phyloP scores from a whole-genome alignment of 2,113 vertebrate genomes.

The Corynorhinus townsendii region DNA sequence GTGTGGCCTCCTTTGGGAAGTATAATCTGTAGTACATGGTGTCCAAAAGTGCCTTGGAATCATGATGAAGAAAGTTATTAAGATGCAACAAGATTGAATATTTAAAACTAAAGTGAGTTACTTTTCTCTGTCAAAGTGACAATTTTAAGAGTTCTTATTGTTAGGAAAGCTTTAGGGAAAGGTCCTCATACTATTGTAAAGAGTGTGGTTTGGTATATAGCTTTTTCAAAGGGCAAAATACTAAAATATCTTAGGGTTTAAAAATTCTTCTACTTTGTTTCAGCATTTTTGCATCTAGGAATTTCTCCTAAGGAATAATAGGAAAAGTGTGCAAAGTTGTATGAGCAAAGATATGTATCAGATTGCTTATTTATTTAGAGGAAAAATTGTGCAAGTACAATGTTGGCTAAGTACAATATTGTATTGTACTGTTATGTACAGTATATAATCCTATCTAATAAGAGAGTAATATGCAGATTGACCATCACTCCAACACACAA shows the following conservation, averaged over 20 bases:
- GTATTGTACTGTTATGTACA: not conserved
- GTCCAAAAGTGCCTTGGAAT: not conserved
- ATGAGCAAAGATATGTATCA: not conserved
- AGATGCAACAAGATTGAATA: not conserved
- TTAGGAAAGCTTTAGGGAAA: not conserved
- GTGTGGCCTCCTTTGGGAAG: not conserved
- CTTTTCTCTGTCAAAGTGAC: not conserved
- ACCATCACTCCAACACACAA: no score
- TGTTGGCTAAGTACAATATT: not conserved
- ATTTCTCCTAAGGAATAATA: slow-evolving; percentile 17
- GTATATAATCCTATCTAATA: not conserved
- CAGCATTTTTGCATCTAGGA: not conserved
- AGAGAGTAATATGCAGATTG: no score
- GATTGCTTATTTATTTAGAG: not conserved
- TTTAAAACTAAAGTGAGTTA: not conserved
- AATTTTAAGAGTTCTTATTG: not conserved
- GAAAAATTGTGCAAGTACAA: not conserved
- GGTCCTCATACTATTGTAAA: not conserved
- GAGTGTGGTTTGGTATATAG: not conserved
- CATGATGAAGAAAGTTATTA: not conserved
- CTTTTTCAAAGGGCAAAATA: not conserved
- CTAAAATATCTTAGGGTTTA: slow-evolving; percentile 3
- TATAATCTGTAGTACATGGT: not conserved
- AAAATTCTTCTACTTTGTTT: slow-evolving; percentile 1
- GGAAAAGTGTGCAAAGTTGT: not conserved